Evolutionary conservation across 2,113 vertebrate genomes (phyloP), one percentile per base, ranked within the genome.

Genomic region (Pteropus alecto): DNA sequence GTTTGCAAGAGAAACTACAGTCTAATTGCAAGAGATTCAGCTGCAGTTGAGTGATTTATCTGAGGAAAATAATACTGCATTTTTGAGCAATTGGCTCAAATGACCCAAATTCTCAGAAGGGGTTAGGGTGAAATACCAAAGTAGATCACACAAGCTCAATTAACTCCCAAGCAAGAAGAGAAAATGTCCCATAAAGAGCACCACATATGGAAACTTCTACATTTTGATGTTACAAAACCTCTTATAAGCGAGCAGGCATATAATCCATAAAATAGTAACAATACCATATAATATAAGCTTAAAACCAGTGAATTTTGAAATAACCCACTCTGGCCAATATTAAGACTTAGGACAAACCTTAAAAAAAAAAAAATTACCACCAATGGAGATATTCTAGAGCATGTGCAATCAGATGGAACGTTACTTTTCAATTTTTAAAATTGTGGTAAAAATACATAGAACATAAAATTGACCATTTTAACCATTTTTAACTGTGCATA

Each of bases 1-100:
- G 30, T 83, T 78, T 76, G 73, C 28, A 82, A 83, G 22, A 95
- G 41, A 93, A 88, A 85, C 63, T 87, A 11, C 24, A 77, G 43
- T 60, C 60, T 87, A 81, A 83, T 10, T 76, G 63, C 73, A 94
- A 76, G 33, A 41, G 89, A 74, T 81, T 77, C 13, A 78, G 28
- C n/a, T 90, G 24, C 58, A 58, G 15, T 56, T 56, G 58, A 93
- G 65, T 46, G 48, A 38, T 68, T 83, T 84, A 78, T 91, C 93
- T 81, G 87, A 96, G 48, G 74, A 95, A 88, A 90, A 68, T 65
- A 91, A 77, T 26, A 94, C 51, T 74, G 38, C 14, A 73, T 30
- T 83, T 28, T 26, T 73, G 68, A 78, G 14, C 4, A 70, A 92
- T 85, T 70, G 78, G 68, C 33, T 87, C 46, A 93, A 73, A 73